Conservation (phyloP, 30 jellyfish, hydroid and myxozoan species). For the Hydractinia echinata region DNA sequence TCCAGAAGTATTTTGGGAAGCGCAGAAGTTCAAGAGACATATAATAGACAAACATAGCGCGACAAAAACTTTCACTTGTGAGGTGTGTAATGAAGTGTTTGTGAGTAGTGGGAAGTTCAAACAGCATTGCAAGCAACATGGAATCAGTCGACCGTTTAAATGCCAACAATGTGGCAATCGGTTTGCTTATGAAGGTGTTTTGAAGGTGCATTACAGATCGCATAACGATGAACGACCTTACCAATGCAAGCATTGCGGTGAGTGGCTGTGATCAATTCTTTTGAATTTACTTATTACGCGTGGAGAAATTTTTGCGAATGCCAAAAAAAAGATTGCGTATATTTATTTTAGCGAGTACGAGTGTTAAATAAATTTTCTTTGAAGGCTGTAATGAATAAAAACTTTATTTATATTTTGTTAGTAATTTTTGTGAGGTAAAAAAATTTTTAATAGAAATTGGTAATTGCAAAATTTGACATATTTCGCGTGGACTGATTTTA, state of each 20-base stretch:
- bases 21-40: background rate
- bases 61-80: conserved; percentile 16
- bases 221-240: conserved; percentile 30
- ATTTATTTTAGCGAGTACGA: too few relatives aligned
- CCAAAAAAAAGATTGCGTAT: too few relatives aligned
- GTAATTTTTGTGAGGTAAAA: too few relatives aligned
- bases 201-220: conserved; percentile 21
- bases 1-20: background rate
- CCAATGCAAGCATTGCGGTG: conserved; percentile 23
- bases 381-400: too few relatives aligned
- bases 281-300: background rate
- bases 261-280: background rate
- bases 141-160: conserved; percentile 28
- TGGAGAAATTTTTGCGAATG: background rate
- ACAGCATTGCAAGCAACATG: conserved; percentile 19
- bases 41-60: background rate
- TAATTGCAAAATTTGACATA: too few relatives aligned
- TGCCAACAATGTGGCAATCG: conserved; percentile 13
- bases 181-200: conserved; percentile 1
- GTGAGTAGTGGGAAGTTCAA: conserved; percentile 4
- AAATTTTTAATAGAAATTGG: too few relatives aligned
- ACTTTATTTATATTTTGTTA: too few relatives aligned
- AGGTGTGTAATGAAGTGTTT: conserved; percentile 22
- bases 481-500: too few relatives aligned
- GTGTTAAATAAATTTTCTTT: too few relatives aligned